Conservation (phyloP, 2,113 vertebrate species). For the Xenotilapia longispinis region DNA sequence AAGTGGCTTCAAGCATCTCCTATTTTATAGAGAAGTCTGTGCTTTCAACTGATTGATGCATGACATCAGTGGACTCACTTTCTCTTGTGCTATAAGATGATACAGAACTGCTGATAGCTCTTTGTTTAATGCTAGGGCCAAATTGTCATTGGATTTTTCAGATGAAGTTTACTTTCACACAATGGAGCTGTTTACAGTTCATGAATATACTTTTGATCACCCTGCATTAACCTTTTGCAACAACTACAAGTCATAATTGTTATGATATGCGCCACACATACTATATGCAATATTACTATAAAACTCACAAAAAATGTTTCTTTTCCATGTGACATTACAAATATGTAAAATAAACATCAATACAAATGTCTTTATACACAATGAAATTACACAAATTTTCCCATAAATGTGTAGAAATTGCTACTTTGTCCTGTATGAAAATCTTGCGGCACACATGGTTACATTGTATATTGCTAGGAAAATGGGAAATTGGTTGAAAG, state of each 20-base stretch:
- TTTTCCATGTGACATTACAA: not conserved
- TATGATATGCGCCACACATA: not conserved
- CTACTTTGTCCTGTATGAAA: not conserved
- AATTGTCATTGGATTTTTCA: not conserved
- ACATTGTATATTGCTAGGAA: not conserved
- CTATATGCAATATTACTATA: not conserved
- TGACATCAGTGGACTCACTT: not conserved
- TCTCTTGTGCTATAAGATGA: not conserved
- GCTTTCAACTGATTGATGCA: not conserved
- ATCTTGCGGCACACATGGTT: not conserved
- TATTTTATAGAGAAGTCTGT: not conserved
- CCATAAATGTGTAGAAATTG: not conserved
- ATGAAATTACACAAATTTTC: not conserved
- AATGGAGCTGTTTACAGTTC: not conserved
- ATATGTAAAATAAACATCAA: not conserved
- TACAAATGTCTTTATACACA: not conserved
- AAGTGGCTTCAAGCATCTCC: not conserved
- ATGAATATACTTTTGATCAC: not conserved
- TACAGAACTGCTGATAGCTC: not conserved
- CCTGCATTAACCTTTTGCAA: not conserved
- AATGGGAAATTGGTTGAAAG: not conserved
- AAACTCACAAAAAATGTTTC: not conserved
- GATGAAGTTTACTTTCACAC: not conserved
- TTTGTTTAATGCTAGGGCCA: rapidly evolving
- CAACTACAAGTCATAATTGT: rapidly evolving